A percentile compares a stretch with the other conserved stretches of the same genome.
Conservation (phyloP, 2,888 invertebrate genomes). For the Deroplatys truncata region DNA sequence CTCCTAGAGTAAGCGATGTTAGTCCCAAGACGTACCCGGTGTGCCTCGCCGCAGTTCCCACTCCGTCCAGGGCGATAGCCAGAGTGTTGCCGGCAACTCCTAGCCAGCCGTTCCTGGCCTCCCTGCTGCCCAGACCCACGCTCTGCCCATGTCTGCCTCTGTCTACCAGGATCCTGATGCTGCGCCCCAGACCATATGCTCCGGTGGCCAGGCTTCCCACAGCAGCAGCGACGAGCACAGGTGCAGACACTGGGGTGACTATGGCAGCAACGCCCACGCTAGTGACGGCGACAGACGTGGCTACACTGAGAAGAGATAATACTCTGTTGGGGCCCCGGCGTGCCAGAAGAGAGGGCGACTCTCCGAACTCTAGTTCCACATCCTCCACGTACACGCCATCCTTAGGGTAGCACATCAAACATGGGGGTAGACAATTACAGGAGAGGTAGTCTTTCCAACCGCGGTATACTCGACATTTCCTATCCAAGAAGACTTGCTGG, state of each 20-base stretch:
- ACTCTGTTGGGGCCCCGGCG: neutral
- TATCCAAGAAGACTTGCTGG: neutral
- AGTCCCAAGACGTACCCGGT: neutral
- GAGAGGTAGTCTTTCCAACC: conserved; percentile 7
- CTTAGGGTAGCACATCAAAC: conserved; percentile 10
- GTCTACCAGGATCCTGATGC: neutral
- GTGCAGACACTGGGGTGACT: conserved; percentile 1
- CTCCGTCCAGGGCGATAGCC: neutral
- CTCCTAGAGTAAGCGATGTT: neutral
- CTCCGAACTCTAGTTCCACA: neutral
- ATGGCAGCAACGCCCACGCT: conserved; percentile 10
- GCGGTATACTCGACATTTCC: conserved; percentile 6
- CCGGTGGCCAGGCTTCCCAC: conserved; percentile 12
- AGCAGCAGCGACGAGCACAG: neutral
- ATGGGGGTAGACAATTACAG: conserved; percentile 10
- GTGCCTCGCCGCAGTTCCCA: neutral
- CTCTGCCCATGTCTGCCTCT: conserved; percentile 15
- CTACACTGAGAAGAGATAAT: neutral
- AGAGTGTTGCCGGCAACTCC: neutral
- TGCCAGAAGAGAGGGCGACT: neutral
- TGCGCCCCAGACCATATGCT: neutral
- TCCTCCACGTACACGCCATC: conserved; percentile 11
- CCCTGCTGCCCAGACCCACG: conserved; percentile 5
- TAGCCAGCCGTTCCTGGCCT: neutral
- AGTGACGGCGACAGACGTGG: neutral